Base-by-base conservation (phyloP, 2,888 invertebrate genomes). In the Blomia tropicalis region DNA sequence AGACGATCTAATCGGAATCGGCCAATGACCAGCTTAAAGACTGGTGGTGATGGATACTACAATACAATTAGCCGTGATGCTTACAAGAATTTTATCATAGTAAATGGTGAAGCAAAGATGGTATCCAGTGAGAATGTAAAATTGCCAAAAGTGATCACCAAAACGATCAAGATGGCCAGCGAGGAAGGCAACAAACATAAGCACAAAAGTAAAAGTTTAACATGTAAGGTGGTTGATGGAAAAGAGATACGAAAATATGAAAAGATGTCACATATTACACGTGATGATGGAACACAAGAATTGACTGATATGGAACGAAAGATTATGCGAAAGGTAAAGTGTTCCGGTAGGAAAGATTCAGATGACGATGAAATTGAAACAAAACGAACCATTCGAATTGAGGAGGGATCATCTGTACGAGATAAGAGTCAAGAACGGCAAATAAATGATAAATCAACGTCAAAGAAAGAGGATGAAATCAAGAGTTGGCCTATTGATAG, bases 1-100 rank as follows among this genome's bases (percentile, higher is more conserved):
- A 31, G 56, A 41, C 43, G 44, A 19, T 58, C 43, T 25, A 22
- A n/a, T 0, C 41, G 56, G 14, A 31, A 63, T 31, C 32, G 63
- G 19, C 67, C 67, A 19, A 64, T 60, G 27, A 67, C 67, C 30
- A 62, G 66, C 31, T 43, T 67, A 1, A 66, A 64, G 43, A 14
- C 63, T 11, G 59, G 66, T 11, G 67, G 67, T 3, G 61, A 65
- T 25, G 62, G 64, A 7, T 62, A 63, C 56, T 64, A 36, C 56
- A 36, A 31, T 25, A 64, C 64, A 30, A 30, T 27, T 23, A 63
- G 54, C 43, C 41, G 32, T 23, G 62, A 64, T n/a, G 44, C 36
- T 2, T 64, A 62, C 51, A 64, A 64, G 56, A 64, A 62, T 27
- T 64, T 64, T 51, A 36, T 63, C 27, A 44, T 64, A 17, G 53